Conservation (phyloP, 2,888 invertebrate species). For the Clepsis dumicolana region DNA sequence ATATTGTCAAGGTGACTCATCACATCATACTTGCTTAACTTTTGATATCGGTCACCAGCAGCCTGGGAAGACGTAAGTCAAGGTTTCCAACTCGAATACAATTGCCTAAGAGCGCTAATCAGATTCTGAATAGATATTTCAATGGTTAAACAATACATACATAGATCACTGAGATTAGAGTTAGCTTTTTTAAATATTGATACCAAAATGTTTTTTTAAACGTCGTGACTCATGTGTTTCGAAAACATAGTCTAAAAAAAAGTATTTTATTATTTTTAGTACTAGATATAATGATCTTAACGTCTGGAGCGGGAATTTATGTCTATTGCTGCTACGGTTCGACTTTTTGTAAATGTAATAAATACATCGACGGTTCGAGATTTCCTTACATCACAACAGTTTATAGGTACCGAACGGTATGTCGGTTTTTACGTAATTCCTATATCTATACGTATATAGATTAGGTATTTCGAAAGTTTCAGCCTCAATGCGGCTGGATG, state of each 20-base stretch:
- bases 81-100: neutral
- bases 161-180: neutral
- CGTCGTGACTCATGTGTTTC: too few relatives aligned
- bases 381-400: neutral
- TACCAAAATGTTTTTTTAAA: neutral
- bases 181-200: too few relatives aligned
- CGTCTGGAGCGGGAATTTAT: too few relatives aligned
- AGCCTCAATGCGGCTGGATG: conserved; percentile 8
- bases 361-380: neutral
- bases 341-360: neutral
- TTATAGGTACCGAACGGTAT: neutral
- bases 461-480: conserved; percentile 11
- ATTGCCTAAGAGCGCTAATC: conserved; percentile 4
- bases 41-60: conserved; percentile 19
- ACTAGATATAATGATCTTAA: too few relatives aligned
- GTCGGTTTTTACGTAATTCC: neutral
- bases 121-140: neutral
- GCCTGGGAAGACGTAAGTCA: conserved; percentile 21
- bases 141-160: neutral
- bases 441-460: neutral
- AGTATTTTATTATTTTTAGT: too few relatives aligned
- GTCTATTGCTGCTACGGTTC: too few relatives aligned
- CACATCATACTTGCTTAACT: conserved; percentile 33
- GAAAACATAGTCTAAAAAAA: too few relatives aligned
- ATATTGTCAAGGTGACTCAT: conserved; percentile 30